Conservation (phyloP, 2,888 invertebrate species). For the Nomada fabriciana region DNA sequence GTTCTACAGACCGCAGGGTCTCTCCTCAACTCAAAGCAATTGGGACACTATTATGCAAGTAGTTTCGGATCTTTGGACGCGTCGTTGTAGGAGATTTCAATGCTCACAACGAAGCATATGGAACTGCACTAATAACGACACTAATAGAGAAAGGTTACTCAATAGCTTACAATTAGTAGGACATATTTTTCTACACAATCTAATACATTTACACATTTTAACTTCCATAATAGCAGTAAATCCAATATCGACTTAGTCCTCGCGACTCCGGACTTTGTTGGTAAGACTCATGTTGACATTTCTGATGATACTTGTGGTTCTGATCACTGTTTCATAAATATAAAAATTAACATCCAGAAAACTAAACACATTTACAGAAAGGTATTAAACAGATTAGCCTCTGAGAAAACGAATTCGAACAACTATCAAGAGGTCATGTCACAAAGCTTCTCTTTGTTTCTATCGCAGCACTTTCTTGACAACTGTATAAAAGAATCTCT, state of each 20-base stretch:
- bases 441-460: background rate
- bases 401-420: background rate
- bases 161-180: constrained; percentile 5
- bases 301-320: constrained; percentile 9
- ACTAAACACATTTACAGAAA: background rate
- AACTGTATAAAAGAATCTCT: background rate
- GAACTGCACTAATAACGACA: constrained; percentile 1
- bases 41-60: no score
- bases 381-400: constrained; percentile 8
- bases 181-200: constrained; percentile 10
- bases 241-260: constrained; percentile 12
- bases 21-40: no score
- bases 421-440: background rate
- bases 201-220: constrained; percentile 1
- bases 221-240: background rate
- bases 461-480: background rate
- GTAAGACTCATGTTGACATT: background rate
- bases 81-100: constrained; percentile 17
- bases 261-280: background rate
- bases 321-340: constrained; percentile 9
- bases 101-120: constrained; percentile 11
- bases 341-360: constrained; percentile 8
- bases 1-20: no score
- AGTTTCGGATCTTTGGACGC: no score
- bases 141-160: background rate